phyloP scores from a whole-genome alignment of 2,888 invertebrate species.

The Penaeus monodon region DNA sequence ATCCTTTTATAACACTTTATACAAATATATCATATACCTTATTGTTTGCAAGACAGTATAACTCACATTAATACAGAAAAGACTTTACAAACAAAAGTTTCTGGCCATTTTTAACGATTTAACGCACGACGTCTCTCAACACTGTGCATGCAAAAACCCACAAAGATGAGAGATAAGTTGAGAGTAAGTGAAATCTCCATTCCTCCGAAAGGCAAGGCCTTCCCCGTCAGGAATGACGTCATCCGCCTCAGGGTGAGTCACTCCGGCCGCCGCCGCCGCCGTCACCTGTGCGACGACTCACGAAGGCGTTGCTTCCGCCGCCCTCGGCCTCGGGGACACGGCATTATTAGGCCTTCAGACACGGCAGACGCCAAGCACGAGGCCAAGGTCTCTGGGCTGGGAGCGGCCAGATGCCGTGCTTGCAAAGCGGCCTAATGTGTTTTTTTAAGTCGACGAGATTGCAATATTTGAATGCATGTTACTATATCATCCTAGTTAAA shows the following conservation, averaged over 20 bases:
- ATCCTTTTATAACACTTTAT: neutral
- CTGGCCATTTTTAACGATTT: too few species aligned
- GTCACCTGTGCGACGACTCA: slow-evolving; percentile 40
- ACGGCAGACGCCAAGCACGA: neutral
- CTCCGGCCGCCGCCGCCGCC: slow-evolving; percentile 25
- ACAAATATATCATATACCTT: too few species aligned
- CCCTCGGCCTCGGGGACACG: neutral
- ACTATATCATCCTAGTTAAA: too few species aligned
- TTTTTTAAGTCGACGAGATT: too few species aligned
- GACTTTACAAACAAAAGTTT: neutral
- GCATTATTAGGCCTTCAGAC: neutral
- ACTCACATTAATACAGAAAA: neutral
- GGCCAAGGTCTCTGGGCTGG: too few species aligned
- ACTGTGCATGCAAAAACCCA: neutral
- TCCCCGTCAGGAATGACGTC: slow-evolving; percentile 40
- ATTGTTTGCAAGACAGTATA: neutral
- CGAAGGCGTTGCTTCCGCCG: slow-evolving; percentile 29
- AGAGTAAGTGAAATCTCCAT: too few species aligned
- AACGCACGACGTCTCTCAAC: too few species aligned
- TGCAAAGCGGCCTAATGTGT: too few species aligned
- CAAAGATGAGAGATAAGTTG: neutral
- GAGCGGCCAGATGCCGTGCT: too few species aligned
- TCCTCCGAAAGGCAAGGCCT: neutral
- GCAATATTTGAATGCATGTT: too few species aligned
- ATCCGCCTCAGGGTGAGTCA: slow-evolving; percentile 52